Base-by-base conservation (phyloP, 2,113 vertebrate species). In the Dermatemys mawii region DNA sequence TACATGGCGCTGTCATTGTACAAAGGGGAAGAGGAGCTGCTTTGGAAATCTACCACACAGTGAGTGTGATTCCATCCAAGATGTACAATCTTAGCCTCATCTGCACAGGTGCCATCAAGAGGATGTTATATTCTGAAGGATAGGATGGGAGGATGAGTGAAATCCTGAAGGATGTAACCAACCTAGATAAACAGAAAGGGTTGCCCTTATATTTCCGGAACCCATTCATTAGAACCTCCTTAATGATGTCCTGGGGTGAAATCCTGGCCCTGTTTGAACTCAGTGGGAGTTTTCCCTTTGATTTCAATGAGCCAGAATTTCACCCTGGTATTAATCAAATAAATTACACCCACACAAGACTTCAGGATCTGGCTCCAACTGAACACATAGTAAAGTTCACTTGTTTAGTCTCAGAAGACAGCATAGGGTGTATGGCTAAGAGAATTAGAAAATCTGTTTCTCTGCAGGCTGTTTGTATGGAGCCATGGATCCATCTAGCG, bases 221-320 rank as follows among this genome's bases (percentile, higher is more conserved):
- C 82, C 83, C 21, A 17, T 85, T 85, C 35, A 13, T 91, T 60
- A 90, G 79, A n/a, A 79, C 91, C 90, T 90, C 92, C 92, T 8
- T 87, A 91, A 93, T 51, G 11, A 90, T 84, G 53, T 86, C 92
- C 55, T 1, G 93, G 90, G 91, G 83, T 92, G 90, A 96, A 90
- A 95, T 89, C 93, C 87, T 87, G 84, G 91, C 92, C 94, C 84
- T 90, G 83, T 38, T 13, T 96, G 95, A 97, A 96, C 91, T 92
- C 93, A 91, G 78, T 54, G 88, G 90, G 93, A 95, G 91, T 96
- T 93, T 53, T 96, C 90, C 93, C 95, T 89, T 93, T 78, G 84
- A 96, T 90, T 96, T 88, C 92, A 93, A 93, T 44, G 83, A 96
- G 91, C 95, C 97, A 95, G 97, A 96, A 96, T 94, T 92, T 97